Evolutionary conservation across 2,888 invertebrate genomes (phyloP).

Genomic region (Rhyacophila evoluta): DNA sequence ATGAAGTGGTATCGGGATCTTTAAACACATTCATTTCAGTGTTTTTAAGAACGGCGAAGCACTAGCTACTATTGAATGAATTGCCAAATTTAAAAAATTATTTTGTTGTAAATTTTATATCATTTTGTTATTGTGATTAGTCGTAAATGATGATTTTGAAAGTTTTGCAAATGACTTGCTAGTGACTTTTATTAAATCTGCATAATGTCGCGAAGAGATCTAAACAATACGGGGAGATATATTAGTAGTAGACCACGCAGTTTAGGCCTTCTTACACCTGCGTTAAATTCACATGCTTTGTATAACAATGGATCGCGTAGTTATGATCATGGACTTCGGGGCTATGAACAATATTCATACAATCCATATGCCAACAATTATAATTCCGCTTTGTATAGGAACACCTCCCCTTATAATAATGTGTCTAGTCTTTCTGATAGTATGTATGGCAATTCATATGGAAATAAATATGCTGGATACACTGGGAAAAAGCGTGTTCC

Average conservation of each 20-base stretch:
- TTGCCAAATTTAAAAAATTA: not conserved
- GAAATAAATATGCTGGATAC: slow-evolving; percentile 75
- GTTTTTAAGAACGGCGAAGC: slow-evolving; percentile 15
- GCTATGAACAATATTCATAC: slow-evolving; percentile 8
- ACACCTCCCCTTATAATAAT: slow-evolving; percentile 11
- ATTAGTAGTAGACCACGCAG: slow-evolving; percentile 59
- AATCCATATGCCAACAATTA: slow-evolving; percentile 36
- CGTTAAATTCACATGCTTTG: not conserved
- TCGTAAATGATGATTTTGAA: not conserved
- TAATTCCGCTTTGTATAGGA: slow-evolving; percentile 31
- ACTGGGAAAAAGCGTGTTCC: slow-evolving; percentile 75
- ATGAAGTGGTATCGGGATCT: slow-evolving; percentile 9
- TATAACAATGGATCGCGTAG: not conserved
- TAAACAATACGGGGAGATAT: slow-evolving; percentile 11
- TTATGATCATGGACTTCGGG: not conserved
- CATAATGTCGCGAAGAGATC: slow-evolving; percentile 31
- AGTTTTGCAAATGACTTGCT: not conserved
- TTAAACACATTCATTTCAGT: not conserved
- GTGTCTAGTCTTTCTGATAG: slow-evolving; percentile 44
- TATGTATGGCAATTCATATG: slow-evolving; percentile 69
- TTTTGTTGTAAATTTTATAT: not conserved
- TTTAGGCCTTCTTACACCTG: slow-evolving; percentile 55
- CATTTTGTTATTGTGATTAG: not conserved
- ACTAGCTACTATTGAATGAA: slow-evolving; percentile 9
- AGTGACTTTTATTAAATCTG: not conserved